Percentiles rank a stretch among this genome's conserved stretches.
Evolutionary conservation across 2,888 invertebrate genomes (phyloP).

Genomic region (Sphecodes monilicornis): DNA sequence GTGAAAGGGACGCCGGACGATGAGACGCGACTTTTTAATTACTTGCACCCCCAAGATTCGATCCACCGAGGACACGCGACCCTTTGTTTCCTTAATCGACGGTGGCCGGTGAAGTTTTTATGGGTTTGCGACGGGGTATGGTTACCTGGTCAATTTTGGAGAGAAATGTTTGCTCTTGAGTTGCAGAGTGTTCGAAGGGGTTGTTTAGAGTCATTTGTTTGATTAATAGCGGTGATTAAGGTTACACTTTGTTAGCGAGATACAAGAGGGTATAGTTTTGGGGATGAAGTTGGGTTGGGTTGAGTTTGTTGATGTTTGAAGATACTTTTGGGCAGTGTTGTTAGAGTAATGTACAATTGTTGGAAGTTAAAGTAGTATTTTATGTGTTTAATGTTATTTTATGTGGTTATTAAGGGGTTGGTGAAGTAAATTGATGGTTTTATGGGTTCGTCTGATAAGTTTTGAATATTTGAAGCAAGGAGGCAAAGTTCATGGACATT

Average conservation of each 20-base stretch:
- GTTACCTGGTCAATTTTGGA: neutral
- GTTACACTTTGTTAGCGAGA: neutral
- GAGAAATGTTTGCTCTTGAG: neutral
- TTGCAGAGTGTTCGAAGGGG: neutral
- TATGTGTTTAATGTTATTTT: neutral
- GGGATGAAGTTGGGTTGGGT: neutral
- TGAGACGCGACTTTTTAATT: conserved; percentile 12
- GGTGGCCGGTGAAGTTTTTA: neutral
- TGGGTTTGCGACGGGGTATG: neutral
- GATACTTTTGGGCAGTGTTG: neutral
- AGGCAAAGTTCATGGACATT: neutral
- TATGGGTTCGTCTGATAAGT: too few relatives aligned
- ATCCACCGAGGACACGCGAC: neutral
- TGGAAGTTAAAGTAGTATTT: neutral
- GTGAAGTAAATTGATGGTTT: too few relatives aligned
- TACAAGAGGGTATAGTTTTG: neutral
- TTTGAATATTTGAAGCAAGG: too few relatives aligned
- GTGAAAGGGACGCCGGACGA: neutral
- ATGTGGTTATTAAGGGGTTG: too few relatives aligned
- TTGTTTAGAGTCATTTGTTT: neutral
- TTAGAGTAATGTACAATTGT: neutral
- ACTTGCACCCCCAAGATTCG: neutral
- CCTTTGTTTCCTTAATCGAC: neutral
- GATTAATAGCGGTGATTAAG: neutral
- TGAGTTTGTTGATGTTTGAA: neutral